These are phyloP conservation scores for Oncorhynchus tshawytscha DNA, from an alignment of 2,113 vertebrate species.

Conservation along the genomic window DNA sequence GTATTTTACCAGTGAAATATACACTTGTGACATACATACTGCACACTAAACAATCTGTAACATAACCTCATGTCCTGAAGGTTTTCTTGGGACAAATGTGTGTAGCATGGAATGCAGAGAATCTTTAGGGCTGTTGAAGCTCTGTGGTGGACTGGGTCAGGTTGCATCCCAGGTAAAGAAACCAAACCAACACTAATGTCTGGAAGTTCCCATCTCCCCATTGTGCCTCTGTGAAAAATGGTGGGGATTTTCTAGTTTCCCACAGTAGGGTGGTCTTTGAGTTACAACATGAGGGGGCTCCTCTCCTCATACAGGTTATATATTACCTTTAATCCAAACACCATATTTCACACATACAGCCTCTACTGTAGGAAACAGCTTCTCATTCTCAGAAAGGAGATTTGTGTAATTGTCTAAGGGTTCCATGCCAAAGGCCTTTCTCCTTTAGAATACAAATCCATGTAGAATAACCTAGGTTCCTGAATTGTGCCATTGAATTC, in stretches of 20 bases:
- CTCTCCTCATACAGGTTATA: neutral
- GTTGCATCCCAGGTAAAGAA: neutral
- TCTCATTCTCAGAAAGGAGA: constrained; percentile 2
- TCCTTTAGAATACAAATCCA: constrained; percentile 7
- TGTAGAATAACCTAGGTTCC: constrained; percentile 2
- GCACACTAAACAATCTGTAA: neutral
- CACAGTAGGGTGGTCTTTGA: constrained; percentile 14
- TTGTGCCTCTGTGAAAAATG: constrained; percentile 15
- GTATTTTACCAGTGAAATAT: neutral
- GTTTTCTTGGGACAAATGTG: neutral
- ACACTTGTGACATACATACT: too few relatives aligned
- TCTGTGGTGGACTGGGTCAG: neutral
- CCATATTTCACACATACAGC: neutral
- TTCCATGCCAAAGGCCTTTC: constrained; percentile 5
- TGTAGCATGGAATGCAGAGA: neutral
- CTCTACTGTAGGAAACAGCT: neutral
- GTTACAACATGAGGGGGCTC: neutral
- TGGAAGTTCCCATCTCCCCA: neutral
- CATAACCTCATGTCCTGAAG: neutral
- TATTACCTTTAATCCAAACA: neutral
- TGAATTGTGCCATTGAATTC: constrained; percentile 15
- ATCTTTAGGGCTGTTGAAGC: neutral
- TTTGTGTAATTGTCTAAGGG: constrained; percentile 2
- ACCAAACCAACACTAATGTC: neutral
- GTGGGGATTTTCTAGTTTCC: constrained; percentile 11